These are phyloP conservation scores for Hylia prasina DNA, from an alignment of 2,113 vertebrate species.

Conservation along the genomic window DNA sequence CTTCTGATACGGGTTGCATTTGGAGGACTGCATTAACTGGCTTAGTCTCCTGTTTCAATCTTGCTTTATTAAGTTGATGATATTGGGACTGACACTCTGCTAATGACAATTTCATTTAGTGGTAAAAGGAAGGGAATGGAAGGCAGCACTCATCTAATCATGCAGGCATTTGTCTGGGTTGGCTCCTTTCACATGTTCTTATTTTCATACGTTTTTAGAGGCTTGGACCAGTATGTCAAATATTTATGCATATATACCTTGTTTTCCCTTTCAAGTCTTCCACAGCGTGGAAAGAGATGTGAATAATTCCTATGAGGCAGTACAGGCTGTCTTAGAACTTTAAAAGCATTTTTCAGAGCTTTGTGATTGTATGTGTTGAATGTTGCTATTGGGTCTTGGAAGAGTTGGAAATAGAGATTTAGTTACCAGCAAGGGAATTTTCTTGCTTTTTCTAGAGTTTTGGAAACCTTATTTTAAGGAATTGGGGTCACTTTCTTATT, in stretches of 20 bases:
- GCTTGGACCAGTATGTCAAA: conserved; percentile 24
- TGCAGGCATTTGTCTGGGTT: not conserved
- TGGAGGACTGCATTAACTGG: conserved; percentile 37
- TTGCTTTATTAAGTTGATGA: conserved; percentile 58
- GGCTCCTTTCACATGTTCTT: conserved; percentile 24
- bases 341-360: conserved; percentile 35
- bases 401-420: conserved; percentile 17
- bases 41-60: conserved; percentile 54
- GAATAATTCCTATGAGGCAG: conserved; percentile 29
- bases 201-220: conserved; percentile 31
- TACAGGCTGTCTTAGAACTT: conserved; percentile 26
- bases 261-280: conserved; percentile 27
- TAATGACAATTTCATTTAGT: conserved; percentile 67
- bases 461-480: conserved; percentile 16
- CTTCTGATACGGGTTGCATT: not conserved
- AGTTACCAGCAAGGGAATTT: conserved; percentile 8
- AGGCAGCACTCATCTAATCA: conserved; percentile 47
- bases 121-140: conserved; percentile 40
- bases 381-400: conserved; percentile 41
- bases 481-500: not conserved
- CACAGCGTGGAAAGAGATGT: not conserved
- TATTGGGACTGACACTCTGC: conserved; percentile 58
- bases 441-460: not conserved
- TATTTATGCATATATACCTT: conserved; percentile 49
- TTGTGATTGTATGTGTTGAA: not conserved